Percentiles rank a stretch among this genome's conserved stretches.
Evolutionary conservation across 2,113 vertebrate genomes (phyloP).

Genomic region (Neolamprologus devosi): DNA sequence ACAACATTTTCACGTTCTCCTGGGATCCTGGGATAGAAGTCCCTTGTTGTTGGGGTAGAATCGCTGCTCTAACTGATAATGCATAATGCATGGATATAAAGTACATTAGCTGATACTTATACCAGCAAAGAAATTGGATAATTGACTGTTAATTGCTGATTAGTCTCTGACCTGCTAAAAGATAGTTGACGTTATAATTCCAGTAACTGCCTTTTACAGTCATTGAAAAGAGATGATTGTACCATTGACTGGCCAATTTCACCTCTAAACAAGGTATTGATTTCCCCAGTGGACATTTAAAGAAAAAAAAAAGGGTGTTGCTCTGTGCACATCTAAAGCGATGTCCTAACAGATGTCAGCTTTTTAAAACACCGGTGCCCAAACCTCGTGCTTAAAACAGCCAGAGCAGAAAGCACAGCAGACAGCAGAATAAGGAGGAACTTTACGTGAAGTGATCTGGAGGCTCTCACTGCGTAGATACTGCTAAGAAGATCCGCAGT

Average conservation of each 20-base stretch:
- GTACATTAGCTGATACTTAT: neutral
- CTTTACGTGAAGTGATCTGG: neutral
- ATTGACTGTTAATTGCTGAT: constrained; percentile 19
- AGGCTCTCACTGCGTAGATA: neutral
- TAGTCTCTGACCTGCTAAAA: constrained; percentile 6
- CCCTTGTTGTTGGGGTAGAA: neutral
- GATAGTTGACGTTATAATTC: constrained; percentile 37
- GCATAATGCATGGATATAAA: neutral
- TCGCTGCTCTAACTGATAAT: neutral
- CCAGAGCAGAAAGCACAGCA: neutral
- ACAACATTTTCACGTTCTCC: neutral
- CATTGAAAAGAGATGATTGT: constrained; percentile 55
- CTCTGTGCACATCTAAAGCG: constrained; percentile 9
- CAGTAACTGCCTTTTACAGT: constrained; percentile 35
- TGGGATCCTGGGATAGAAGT: neutral
- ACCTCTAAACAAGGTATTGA: constrained; percentile 59
- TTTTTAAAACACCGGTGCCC: neutral
- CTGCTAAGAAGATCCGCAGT: neutral
- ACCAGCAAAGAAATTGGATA: neutral
- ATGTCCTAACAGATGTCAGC: constrained; percentile 21
- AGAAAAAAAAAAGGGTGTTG: constrained; percentile 8
- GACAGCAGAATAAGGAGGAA: neutral
- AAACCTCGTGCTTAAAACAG: neutral
- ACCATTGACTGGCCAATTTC: constrained; percentile 45
- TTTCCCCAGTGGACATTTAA: constrained; percentile 38